Percentiles rank a stretch among this genome's conserved stretches.
Conservation (phyloP, 2,113 vertebrate genomes). For the Grantiella picta region DNA sequence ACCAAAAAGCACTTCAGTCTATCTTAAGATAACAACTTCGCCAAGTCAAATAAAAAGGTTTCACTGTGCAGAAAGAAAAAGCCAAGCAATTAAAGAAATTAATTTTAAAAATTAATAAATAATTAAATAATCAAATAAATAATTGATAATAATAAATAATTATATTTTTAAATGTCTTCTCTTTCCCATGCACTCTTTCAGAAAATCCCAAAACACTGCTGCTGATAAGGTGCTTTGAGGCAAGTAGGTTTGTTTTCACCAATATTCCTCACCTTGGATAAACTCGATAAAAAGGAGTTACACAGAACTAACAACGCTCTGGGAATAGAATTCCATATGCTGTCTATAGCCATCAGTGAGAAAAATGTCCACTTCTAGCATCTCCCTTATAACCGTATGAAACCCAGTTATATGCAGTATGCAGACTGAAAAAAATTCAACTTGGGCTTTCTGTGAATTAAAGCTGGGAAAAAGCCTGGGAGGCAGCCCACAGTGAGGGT, state of each 20-base stretch:
- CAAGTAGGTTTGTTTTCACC: not conserved
- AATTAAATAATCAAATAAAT: no score
- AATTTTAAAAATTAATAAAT: no score
- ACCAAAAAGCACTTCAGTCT: not conserved
- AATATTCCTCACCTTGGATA: not conserved
- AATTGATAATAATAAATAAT: no score
- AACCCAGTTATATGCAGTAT: not conserved
- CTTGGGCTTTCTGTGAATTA: not conserved
- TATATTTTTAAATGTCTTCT: not conserved
- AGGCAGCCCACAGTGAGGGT: not conserved
- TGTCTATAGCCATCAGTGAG: not conserved
- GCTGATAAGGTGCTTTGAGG: not conserved
- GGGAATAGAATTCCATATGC: not conserved
- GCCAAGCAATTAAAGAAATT: not conserved
- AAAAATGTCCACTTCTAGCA: not conserved
- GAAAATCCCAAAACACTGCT: not conserved
- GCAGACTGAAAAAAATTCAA: not conserved
- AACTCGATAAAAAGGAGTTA: not conserved
- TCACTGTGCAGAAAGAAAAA: not conserved
- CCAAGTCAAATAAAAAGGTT: conserved; percentile 18
- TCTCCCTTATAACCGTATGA: not conserved
- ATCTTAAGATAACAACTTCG: not conserved
- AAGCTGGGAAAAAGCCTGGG: not conserved
- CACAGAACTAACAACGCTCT: not conserved
- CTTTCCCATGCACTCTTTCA: not conserved